phyloP scores from a whole-genome alignment of 2,888 invertebrate genomes.

The Lasiommata megera region DNA sequence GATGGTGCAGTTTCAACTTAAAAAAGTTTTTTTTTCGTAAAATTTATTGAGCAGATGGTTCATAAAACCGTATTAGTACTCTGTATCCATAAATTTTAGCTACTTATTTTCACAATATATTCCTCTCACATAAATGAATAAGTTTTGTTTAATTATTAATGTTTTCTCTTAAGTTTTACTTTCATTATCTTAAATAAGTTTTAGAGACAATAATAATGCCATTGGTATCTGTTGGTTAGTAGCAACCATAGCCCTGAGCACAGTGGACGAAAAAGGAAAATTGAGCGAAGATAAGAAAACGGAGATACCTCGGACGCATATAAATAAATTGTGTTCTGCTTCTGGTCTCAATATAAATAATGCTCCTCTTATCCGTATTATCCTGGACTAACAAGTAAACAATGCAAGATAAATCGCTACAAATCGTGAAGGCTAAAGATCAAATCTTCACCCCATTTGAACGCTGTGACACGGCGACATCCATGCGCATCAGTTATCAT shows the following conservation, averaged over 20 bases:
- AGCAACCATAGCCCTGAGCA: not conserved
- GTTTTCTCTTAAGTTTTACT: too few relatives aligned
- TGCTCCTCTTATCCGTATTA: conserved; percentile 26
- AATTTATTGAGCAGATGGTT: conserved; percentile 37
- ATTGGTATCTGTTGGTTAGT: too few relatives aligned
- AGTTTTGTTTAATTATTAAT: too few relatives aligned
- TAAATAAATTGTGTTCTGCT: conserved; percentile 14
- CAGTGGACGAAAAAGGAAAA: conserved; percentile 7
- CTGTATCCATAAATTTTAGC: conserved; percentile 1
- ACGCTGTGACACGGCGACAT: conserved; percentile 62
- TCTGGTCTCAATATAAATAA: conserved; percentile 24
- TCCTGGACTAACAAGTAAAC: conserved; percentile 43
- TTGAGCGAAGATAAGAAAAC: conserved; percentile 3
- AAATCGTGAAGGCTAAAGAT: conserved; percentile 63
- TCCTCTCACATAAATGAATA: too few relatives aligned
- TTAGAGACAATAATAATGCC: too few relatives aligned
- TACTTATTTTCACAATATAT: too few relatives aligned
- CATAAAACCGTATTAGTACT: conserved; percentile 23
- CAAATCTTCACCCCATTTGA: conserved; percentile 68
- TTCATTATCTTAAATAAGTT: too few relatives aligned
- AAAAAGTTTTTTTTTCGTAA: conserved; percentile 35
- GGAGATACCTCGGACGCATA: not conserved
- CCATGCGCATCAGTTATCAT: conserved; percentile 77
- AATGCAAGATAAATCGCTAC: conserved; percentile 66
- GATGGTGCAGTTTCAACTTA: conserved; percentile 57